Conservation (phyloP, 2,797 vertebrate genomes). For the Columba guinea region DNA sequence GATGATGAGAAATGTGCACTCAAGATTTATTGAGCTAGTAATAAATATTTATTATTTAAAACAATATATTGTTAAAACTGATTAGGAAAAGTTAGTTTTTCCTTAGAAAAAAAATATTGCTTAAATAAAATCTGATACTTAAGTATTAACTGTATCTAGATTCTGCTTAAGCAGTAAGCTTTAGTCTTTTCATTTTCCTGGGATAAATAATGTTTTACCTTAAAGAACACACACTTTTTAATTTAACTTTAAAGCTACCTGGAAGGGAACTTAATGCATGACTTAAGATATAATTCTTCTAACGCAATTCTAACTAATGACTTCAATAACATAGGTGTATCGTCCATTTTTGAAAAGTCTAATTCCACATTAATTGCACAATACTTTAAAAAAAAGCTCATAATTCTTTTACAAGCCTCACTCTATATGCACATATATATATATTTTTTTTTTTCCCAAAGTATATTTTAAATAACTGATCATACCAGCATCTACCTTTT, state of each 20-base stretch:
- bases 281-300: not conserved
- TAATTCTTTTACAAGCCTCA: not conserved
- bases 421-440: fast-evolving
- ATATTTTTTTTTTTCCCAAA: not conserved
- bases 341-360: not conserved
- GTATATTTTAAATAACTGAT: not conserved
- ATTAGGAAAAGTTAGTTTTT: not conserved
- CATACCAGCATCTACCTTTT: not conserved
- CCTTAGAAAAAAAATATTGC: not conserved
- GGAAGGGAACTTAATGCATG: not conserved
- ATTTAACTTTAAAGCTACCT: not conserved
- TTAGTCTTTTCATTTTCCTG: not conserved
- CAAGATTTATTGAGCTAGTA: not conserved
- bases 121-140: not conserved
- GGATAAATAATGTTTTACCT: not conserved
- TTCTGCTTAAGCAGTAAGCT: not conserved
- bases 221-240: not conserved
- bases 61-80: not conserved
- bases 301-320: not conserved
- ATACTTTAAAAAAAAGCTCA: not conserved
- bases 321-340: not conserved
- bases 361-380: not conserved
- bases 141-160: not conserved
- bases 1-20: not conserved
- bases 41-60: not conserved